Base-by-base conservation (phyloP, 1,140 invertebrate genomes). In the Medauroidea extradentata region DNA sequence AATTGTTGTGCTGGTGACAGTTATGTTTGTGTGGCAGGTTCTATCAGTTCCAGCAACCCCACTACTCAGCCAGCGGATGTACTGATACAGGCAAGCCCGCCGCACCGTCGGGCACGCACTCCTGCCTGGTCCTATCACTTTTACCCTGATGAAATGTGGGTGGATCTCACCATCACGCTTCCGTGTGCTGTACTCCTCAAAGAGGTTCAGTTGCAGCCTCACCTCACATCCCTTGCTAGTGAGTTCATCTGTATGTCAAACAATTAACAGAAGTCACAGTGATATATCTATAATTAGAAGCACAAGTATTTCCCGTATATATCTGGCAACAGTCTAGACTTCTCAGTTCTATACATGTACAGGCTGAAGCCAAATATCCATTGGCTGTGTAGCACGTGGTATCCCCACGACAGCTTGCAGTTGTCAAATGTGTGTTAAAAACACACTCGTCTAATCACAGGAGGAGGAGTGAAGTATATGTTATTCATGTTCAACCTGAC, bases 121-220 rank as follows among this genome's bases (percentile, higher is more conserved):
- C 87, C 93, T 1, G 89, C 92, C 42, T 94, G 93, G 90, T 90
- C 90, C 29, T 94, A 95, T 74, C 91, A 95, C 74, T 96, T 94
- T 76, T 93, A 92, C 74, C 90, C 91, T 0, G 90, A 93, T 65
- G 93, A 96, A 75, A 84, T 84, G 9, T 91, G 88, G 77, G 87
- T 94, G 0, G 91, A 94, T 71, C 78, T 96, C 5, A 90, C 86
- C 5, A 83, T 96, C 19, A 87, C 85, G n/a, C 74, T 96, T 63
- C 93, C 92, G 1, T 94, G 90, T 71, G 91, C 93, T n/a, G 84
- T 94, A 65, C 76, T 94, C 49, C 74, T 96, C n/a, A 87, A 85
- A 68, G 91, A 95, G 79, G 87, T 96, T 9, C 91, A 94, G 65
- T 76, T 96, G 38, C 87, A 93, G 69, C 93, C 93, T 7, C 92